phyloP scores from a whole-genome alignment of 2,888 invertebrate genomes.

The Drosophila anceps region DNA sequence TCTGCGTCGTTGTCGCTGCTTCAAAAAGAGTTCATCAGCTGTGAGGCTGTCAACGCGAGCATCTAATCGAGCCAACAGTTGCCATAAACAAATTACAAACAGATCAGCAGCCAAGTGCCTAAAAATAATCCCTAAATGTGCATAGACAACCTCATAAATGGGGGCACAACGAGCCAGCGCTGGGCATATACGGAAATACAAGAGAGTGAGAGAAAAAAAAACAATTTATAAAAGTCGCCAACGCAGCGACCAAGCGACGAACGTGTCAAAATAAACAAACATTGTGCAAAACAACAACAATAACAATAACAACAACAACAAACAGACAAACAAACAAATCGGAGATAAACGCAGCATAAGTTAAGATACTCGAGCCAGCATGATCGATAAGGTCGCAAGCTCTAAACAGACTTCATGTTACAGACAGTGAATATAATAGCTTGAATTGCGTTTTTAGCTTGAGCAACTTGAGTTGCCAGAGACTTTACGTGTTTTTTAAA shows the following conservation, averaged over 20 bases:
- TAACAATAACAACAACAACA: constrained; percentile 34
- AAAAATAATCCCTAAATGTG: constrained; percentile 49
- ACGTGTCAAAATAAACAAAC: constrained; percentile 75
- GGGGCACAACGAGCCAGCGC: constrained; percentile 34
- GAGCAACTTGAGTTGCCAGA: not conserved
- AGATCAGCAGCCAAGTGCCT: constrained; percentile 48
- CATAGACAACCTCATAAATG: constrained; percentile 35
- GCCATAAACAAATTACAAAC: constrained; percentile 77
- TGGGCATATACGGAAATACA: constrained; percentile 47
- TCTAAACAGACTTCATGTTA: constrained; percentile 4
- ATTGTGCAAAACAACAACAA: constrained; percentile 53
- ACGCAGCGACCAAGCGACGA: constrained; percentile 33
- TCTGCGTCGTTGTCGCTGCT: constrained; percentile 34
- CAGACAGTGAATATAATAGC: not conserved
- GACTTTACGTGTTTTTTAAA: not conserved
- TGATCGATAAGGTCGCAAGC: constrained; percentile 16
- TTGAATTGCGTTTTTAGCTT: not conserved
- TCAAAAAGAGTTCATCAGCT: constrained; percentile 74
- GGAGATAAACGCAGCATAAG: constrained; percentile 28
- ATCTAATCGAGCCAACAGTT: constrained; percentile 73
- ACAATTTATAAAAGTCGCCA: constrained; percentile 60
- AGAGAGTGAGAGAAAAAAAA: constrained; percentile 11
- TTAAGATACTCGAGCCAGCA: constrained; percentile 6
- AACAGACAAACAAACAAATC: constrained; percentile 42
- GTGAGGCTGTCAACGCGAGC: constrained; percentile 70